These are phyloP conservation scores for Eulithis prunata DNA, from an alignment of 2,888 invertebrate genomes.

Conservation along the genomic window DNA sequence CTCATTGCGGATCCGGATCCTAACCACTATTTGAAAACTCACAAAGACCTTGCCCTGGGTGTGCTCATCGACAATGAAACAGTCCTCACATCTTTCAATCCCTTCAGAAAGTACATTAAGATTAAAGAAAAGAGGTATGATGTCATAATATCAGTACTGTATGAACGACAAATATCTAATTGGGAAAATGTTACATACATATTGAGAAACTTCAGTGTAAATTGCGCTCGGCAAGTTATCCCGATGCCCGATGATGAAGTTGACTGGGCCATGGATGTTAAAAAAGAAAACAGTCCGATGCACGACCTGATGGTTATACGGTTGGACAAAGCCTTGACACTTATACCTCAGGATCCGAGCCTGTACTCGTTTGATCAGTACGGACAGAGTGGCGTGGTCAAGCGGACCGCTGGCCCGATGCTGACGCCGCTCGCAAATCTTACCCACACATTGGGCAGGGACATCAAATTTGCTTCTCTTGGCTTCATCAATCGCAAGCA, in stretches of 20 bases:
- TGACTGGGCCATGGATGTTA: slow-evolving; percentile 10
- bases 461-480: slow-evolving; percentile 20
- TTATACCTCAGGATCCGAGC: background rate
- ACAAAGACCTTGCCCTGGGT: slow-evolving; percentile 15
- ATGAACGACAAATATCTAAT: background rate
- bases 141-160: slow-evolving; percentile 8
- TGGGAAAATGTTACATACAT: slow-evolving; percentile 3
- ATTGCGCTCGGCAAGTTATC: slow-evolving; percentile 24
- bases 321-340: background rate
- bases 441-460: background rate
- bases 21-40: background rate
- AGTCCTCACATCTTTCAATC: slow-evolving; percentile 29
- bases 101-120: slow-evolving; percentile 21
- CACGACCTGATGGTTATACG: slow-evolving; percentile 31
- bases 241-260: background rate
- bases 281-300: slow-evolving; percentile 21
- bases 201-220: background rate
- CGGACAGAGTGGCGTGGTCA: background rate
- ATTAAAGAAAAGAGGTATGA: background rate
- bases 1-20: background rate
- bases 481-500: slow-evolving; percentile 11
- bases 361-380: slow-evolving; percentile 11
- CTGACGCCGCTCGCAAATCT: background rate
- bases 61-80: slow-evolving; percentile 14
- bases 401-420: slow-evolving; percentile 10